Percentiles rank a stretch among this genome's conserved stretches.
These are phyloP conservation scores for Quadroppia sp. DNA, from an alignment of 2,888 invertebrate species.

Conservation along the genomic window DNA sequence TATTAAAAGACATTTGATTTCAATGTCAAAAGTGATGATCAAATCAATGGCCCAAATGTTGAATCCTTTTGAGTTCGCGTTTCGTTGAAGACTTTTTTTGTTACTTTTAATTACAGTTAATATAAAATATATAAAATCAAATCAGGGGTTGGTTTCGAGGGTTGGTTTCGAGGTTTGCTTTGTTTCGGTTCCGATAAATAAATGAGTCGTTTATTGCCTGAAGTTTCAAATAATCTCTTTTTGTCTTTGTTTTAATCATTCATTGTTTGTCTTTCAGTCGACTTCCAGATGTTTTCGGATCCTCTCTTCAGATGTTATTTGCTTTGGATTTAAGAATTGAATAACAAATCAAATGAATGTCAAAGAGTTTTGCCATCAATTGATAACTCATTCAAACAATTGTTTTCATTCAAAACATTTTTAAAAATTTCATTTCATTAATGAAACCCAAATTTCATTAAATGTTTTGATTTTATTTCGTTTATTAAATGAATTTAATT, in stretches of 20 bases:
- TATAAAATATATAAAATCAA: neutral
- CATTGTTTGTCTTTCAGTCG: neutral
- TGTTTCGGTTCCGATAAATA: conserved; percentile 6
- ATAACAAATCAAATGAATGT: neutral
- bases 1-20: conserved; percentile 26
- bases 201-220: conserved; percentile 27
- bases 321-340: neutral
- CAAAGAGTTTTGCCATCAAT: neutral
- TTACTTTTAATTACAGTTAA: neutral
- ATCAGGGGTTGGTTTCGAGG: conserved; percentile 18
- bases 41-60: conserved; percentile 9
- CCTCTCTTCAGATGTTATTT: conserved; percentile 23
- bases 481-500: neutral
- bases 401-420: neutral
- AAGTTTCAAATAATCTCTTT: conserved; percentile 32
- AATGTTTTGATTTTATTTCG: too few species aligned
- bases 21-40: conserved; percentile 15
- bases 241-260: neutral
- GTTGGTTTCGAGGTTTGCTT: conserved; percentile 23
- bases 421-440: too few species aligned
- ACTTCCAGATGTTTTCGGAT: conserved; percentile 15
- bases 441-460: too few species aligned
- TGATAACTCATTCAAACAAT: neutral
- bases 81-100: conserved; percentile 21
- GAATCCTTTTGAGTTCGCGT: conserved; percentile 6